A percentile compares a stretch with the other conserved stretches of the same genome.
Conservation (phyloP, 2,797 vertebrate species). For the Enteromius paludinosus region DNA sequence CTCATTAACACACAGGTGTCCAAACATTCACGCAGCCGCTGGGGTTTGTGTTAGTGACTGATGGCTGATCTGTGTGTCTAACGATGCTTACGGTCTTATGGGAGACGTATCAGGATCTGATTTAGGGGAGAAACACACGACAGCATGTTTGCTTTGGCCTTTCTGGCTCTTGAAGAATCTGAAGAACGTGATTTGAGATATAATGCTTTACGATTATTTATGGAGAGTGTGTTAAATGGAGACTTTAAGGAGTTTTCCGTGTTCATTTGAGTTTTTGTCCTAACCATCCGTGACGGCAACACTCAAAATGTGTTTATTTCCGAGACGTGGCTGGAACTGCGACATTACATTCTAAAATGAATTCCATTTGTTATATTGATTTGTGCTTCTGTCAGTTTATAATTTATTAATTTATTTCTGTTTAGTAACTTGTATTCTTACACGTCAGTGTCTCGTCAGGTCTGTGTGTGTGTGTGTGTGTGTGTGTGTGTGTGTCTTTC, state of each 20-base stretch:
- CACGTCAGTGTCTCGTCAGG: too few species aligned
- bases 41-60: neutral
- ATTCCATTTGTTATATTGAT: neutral
- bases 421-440: neutral
- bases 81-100: neutral
- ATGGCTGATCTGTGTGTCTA: conserved; percentile 1
- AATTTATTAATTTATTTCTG: neutral
- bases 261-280: too few species aligned
- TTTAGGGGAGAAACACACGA: neutral
- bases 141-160: neutral
- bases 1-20: conserved; percentile 12
- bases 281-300: too few species aligned
- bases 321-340: too few species aligned
- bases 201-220: neutral
- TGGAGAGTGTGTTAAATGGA: neutral
- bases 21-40: neutral
- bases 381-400: neutral
- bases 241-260: neutral
- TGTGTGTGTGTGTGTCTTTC: conserved; percentile 2
- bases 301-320: too few species aligned
- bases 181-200: neutral
- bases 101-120: neutral
- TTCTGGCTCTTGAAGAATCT: neutral
- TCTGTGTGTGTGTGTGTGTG: too few species aligned
- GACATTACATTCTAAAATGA: too few species aligned